Conservation (phyloP, 1,140 invertebrate species). For the Diploscapter pachys region DNA sequence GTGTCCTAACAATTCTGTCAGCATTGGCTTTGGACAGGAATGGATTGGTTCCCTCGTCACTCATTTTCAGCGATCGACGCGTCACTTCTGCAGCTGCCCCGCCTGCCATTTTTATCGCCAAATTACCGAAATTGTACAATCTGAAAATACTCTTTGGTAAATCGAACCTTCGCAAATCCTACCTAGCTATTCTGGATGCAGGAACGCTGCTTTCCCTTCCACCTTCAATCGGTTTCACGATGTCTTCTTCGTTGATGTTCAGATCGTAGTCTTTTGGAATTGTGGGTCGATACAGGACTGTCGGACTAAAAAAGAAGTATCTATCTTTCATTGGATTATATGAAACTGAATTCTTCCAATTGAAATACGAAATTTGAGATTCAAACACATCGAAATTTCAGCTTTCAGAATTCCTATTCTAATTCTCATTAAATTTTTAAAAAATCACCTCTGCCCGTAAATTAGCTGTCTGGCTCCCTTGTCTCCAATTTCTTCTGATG, state of each 20-base stretch:
- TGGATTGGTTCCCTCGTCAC: constrained; percentile 42
- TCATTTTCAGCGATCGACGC: constrained; percentile 70
- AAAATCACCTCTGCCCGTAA: too few species aligned
- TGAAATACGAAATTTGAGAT: too few species aligned
- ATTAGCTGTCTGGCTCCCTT: too few species aligned
- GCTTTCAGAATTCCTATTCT: too few species aligned
- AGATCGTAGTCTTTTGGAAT: constrained; percentile 45
- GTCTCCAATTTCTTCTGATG: too few species aligned
- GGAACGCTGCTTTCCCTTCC: constrained; percentile 51
- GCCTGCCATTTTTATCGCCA: constrained; percentile 66
- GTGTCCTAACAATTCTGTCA: constrained; percentile 89
- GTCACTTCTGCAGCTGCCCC: constrained; percentile 87
- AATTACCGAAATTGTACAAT: constrained; percentile 50
- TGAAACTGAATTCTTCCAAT: too few species aligned
- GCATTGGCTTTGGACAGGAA: constrained; percentile 82
- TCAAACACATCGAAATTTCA: too few species aligned
- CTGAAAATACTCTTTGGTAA: constrained; percentile 16
- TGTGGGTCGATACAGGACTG: constrained; percentile 12
- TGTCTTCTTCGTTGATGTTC: not conserved
- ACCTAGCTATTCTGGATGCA: constrained; percentile 40
- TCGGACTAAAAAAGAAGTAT: too few species aligned
- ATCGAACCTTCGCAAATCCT: not conserved
- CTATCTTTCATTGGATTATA: too few species aligned
- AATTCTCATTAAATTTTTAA: too few species aligned
- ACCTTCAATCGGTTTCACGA: constrained; percentile 20